These are phyloP conservation scores for Sciurus carolinensis DNA, from an alignment of 2,797 vertebrate genomes.

Conservation along the genomic window DNA sequence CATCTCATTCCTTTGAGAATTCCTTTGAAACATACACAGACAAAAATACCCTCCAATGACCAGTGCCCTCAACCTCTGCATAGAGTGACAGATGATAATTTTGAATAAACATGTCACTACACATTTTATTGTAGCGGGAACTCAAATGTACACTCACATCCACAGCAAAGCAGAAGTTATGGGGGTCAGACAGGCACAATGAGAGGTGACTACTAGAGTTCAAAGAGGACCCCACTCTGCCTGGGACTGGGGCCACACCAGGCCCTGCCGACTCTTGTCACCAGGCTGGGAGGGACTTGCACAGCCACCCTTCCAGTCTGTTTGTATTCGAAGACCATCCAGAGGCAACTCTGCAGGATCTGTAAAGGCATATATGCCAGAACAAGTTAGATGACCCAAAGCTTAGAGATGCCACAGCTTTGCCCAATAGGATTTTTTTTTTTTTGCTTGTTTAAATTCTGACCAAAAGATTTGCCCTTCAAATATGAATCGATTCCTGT, in stretches of 20 bases:
- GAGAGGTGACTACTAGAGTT: background rate
- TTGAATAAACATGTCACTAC: background rate
- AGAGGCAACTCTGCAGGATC: background rate
- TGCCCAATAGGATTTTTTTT: background rate
- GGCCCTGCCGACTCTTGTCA: background rate
- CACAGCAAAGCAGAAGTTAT: background rate
- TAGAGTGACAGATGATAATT: background rate
- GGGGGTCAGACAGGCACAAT: fast-evolving
- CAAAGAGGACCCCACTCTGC: background rate
- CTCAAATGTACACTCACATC: background rate
- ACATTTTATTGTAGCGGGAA: background rate
- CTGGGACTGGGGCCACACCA: background rate
- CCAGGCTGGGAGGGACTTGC: background rate
- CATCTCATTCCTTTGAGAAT: background rate
- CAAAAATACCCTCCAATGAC: background rate
- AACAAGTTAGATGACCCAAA: background rate
- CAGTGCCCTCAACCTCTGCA: background rate
- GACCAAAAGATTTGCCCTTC: background rate
- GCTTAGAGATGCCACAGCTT: background rate
- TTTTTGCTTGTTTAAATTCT: background rate
- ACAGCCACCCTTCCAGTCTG: background rate
- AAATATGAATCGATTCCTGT: background rate
- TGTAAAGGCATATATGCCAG: background rate
- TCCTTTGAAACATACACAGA: background rate
- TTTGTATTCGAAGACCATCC: background rate